Percentiles rank a stretch among this genome's conserved stretches.
Evolutionary conservation across 2,797 vertebrate genomes (phyloP).

Genomic region (Manis javanica): DNA sequence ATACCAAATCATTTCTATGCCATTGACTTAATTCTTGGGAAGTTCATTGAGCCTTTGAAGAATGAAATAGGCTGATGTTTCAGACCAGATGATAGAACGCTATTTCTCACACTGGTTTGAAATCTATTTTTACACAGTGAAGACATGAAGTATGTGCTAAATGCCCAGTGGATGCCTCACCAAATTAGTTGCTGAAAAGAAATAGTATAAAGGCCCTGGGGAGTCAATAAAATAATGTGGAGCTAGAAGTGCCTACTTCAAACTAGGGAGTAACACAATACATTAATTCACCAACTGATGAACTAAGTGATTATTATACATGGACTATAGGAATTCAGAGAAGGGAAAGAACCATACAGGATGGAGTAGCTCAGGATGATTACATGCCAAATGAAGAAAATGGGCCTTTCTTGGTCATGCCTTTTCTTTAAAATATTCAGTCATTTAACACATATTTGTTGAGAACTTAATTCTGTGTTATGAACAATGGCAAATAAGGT

Average conservation of each 20-base stretch:
- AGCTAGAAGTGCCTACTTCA: constrained; percentile 7
- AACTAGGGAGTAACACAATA: constrained; percentile 31
- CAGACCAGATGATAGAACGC: constrained; percentile 27
- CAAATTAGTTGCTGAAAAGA: constrained; percentile 57
- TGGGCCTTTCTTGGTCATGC: neutral
- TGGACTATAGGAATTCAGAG: neutral
- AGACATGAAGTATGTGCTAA: constrained; percentile 45
- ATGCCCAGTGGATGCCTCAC: neutral
- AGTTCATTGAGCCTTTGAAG: constrained; percentile 34
- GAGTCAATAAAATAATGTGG: neutral
- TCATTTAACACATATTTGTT: neutral
- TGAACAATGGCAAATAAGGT: neutral
- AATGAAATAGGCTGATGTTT: constrained; percentile 24
- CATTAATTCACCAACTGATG: neutral
- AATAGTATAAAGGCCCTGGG: neutral
- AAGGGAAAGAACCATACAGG: neutral
- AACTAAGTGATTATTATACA: neutral
- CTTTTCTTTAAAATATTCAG: neutral
- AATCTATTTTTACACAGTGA: constrained; percentile 60
- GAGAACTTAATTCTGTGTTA: neutral
- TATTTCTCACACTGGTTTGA: constrained; percentile 54
- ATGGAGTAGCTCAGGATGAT: neutral
- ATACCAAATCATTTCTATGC: neutral
- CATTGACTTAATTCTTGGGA: neutral
- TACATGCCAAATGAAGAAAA: neutral